Evolutionary conservation across 2,113 vertebrate genomes (phyloP).

Genomic region (Macroglossus sobrinus): DNA sequence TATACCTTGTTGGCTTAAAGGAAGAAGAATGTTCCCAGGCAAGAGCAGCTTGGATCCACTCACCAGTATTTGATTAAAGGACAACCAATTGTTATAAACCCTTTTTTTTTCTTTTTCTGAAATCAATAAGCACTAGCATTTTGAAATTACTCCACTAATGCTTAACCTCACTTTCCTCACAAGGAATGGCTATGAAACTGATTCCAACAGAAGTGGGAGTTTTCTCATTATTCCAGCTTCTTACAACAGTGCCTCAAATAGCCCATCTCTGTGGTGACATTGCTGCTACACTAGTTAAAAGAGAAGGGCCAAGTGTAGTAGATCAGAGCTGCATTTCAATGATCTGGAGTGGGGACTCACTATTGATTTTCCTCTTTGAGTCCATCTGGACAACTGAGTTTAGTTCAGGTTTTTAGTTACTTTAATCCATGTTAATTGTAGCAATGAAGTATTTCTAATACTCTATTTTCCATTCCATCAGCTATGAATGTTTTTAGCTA

Average conservation of each 20-base stretch:
- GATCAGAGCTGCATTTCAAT: background rate
- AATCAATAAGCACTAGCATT: background rate
- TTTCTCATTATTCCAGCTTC: background rate
- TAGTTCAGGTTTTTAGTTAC: background rate
- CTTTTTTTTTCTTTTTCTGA: background rate
- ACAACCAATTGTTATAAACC: fast-evolving
- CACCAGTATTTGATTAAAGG: background rate
- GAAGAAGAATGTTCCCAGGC: background rate
- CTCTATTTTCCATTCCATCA: background rate
- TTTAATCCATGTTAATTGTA: background rate
- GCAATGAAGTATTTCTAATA: background rate
- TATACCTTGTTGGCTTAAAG: background rate
- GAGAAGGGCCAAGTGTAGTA: background rate
- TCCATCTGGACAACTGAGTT: background rate
- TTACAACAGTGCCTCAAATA: background rate
- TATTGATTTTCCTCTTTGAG: background rate
- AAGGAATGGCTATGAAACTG: background rate
- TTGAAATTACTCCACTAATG: background rate
- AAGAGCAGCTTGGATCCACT: background rate
- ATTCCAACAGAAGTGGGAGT: background rate
- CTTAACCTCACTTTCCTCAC: background rate
- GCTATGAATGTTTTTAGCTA: background rate
- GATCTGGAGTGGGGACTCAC: background rate
- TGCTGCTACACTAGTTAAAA: background rate
- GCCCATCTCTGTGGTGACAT: fast-evolving